Base-by-base conservation (phyloP, 2,113 vertebrate genomes). In the Mesembrinibis cayennensis region DNA sequence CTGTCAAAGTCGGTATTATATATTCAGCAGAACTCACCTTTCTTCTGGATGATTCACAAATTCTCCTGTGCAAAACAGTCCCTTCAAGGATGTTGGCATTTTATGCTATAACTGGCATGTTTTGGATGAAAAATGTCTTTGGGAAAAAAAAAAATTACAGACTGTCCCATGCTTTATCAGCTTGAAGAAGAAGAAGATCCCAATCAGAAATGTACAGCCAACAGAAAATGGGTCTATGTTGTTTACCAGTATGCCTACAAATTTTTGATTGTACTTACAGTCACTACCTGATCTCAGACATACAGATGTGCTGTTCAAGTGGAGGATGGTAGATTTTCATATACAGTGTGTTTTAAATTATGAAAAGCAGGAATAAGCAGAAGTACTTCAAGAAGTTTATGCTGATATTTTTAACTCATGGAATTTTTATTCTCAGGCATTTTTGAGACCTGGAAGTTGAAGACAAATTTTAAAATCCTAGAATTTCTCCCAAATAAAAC, bases 21-120 rank as follows among this genome's bases (percentile, higher is more conserved):
- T 47, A 81, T 92, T 94, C 82, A 92, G 47, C 59, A 89, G 85
- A 93, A 55, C 50, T 94, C 55, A 32, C 44, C n/a, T 83, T 90
- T 72, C 69, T 76, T 88, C 63, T 59, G 38, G 47, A 91, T 74
- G 84, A 91, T 81, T 90, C 91, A 94, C 59, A 81, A 66, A 66
- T 79, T 84, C 56, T 65, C 76, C 62, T 69, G 50, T 58, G 45
- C 45, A 80, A 82, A 85, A 67, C 25, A 62, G 3, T 27, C n/a
- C 87, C 79, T 79, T 67, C 42, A 77, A 29, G 80, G 29, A 44
- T 94, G 62, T 55, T 7, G 1, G 78, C n/a, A 47, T 71, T 71
- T 81, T 42, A 17, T 62, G 8, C 45, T 50, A 3, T n/a, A 62
- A n/a, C 2, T 40, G 25, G 34, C 0, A 3, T 7, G 16, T 65